Percentiles rank a stretch among this genome's conserved stretches.
Evolutionary conservation across 2,113 vertebrate genomes (phyloP).

Genomic region (Trochalopteron elliotii): DNA sequence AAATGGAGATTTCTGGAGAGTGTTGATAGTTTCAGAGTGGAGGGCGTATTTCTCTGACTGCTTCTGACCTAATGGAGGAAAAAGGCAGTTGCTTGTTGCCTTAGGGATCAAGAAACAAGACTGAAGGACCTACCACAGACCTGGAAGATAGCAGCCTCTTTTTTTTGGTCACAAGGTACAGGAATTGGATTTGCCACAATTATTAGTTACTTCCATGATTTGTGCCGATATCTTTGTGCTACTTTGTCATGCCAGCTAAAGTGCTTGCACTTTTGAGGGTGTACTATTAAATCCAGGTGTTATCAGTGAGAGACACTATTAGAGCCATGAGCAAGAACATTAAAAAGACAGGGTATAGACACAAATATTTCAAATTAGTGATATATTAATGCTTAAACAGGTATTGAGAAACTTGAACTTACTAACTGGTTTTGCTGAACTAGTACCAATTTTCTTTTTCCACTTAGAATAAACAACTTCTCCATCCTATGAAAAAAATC

Average conservation of each 20-base stretch:
- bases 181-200: background rate
- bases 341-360: background rate
- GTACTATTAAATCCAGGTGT: background rate
- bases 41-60: slow-evolving; percentile 34
- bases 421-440: slow-evolving; percentile 74
- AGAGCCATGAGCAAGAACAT: background rate
- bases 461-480: slow-evolving; percentile 84
- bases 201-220: background rate
- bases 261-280: background rate
- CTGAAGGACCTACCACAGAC: background rate
- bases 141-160: background rate
- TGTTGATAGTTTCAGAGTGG: slow-evolving; percentile 80
- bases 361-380: background rate
- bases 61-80: slow-evolving; percentile 59
- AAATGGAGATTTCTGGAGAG: slow-evolving; percentile 87
- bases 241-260: background rate
- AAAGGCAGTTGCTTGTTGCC: background rate
- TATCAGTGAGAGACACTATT: background rate
- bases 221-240: background rate
- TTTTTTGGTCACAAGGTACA: background rate
- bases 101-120: background rate
- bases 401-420: slow-evolving; percentile 55
- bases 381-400: background rate
- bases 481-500: slow-evolving; percentile 77
- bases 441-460: slow-evolving; percentile 77